phyloP scores from a whole-genome alignment of 2,113 vertebrate genomes.

The Mixornis gularis region DNA sequence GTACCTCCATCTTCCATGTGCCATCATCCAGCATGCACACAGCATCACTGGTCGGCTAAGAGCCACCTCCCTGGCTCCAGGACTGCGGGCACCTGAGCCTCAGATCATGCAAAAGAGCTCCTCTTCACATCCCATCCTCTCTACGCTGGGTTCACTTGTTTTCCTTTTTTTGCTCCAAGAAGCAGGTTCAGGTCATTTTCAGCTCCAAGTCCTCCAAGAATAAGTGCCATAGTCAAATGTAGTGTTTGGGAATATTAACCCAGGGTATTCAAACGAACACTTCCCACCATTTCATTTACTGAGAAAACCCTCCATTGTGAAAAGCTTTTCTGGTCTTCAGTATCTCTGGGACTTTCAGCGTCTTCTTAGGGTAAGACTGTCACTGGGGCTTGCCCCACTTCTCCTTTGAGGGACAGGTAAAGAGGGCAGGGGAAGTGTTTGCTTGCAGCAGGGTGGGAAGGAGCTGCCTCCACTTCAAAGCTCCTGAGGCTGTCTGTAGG shows the following conservation, averaged over 20 bases:
- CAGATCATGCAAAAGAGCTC: neutral
- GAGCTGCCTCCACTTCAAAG: neutral
- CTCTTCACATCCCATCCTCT: neutral
- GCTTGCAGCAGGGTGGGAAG: neutral
- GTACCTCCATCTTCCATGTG: neutral
- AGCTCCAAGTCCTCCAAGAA: neutral
- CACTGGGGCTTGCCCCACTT: neutral
- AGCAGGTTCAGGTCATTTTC: neutral
- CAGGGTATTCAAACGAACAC: neutral
- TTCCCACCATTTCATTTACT: neutral
- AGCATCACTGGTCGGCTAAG: neutral
- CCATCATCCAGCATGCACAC: neutral
- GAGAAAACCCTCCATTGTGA: neutral
- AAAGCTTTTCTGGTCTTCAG: neutral
- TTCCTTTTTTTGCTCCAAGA: neutral
- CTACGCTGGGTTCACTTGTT: neutral
- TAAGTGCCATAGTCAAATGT: neutral
- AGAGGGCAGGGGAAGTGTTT: neutral
- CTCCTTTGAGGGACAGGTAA: neutral
- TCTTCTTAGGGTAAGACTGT: rapidly evolving
- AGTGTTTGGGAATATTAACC: neutral
- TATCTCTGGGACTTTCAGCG: neutral
- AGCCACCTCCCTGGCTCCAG: neutral
- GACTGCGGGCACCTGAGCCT: neutral
- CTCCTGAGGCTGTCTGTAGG: neutral